Base-by-base conservation (phyloP, 2,113 vertebrate genomes). In the Oxyruncus cristatus region DNA sequence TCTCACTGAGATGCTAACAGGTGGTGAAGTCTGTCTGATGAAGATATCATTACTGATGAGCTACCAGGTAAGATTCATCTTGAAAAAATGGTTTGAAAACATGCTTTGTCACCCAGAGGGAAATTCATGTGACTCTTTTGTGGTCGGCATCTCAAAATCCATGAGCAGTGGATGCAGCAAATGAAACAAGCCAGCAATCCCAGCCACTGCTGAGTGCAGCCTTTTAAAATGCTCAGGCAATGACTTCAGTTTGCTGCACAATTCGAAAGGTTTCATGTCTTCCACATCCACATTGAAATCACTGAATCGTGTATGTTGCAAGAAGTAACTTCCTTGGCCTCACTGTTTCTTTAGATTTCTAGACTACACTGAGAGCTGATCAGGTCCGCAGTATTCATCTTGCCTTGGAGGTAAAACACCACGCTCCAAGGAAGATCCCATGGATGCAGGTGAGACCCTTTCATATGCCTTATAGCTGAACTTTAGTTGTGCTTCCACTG, bases 201-300 rank as follows among this genome's bases (percentile, higher is more conserved):
- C 3, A 3, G 16, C 3, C 47, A 63, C 18, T 21, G 32, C 12
- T 52, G 3, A 11, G 11, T 8, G 8, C 7, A 18, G 12, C 8
- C 16, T 49, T 91, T 26, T 41, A 39, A 87, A 93, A 88, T 47
- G 7, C 5, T 61, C 0, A 0, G 14, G 19, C 6, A 50, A 13
- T 55, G 11, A 3, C 55, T 37, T 53, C 7, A 6, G 2, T 68
- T 89, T 65, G 72, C 28, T 79, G 23, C 11, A 44, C 32, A 49
- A 52, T 52, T 78, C 4, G 15, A 22, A 66, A 58, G 46, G n/a
- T 8, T 84, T 52, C 1, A 1, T 32, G 23, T 16, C 35, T 86
- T 92, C 26, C 46, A 59, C 10, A 66, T 8, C 21, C 37, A 68
- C 33, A 37, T 52, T 77, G 68, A 88, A 65, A 76, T 46, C 32